phyloP scores from a whole-genome alignment of 2,797 vertebrate genomes.

The Sciurus carolinensis region DNA sequence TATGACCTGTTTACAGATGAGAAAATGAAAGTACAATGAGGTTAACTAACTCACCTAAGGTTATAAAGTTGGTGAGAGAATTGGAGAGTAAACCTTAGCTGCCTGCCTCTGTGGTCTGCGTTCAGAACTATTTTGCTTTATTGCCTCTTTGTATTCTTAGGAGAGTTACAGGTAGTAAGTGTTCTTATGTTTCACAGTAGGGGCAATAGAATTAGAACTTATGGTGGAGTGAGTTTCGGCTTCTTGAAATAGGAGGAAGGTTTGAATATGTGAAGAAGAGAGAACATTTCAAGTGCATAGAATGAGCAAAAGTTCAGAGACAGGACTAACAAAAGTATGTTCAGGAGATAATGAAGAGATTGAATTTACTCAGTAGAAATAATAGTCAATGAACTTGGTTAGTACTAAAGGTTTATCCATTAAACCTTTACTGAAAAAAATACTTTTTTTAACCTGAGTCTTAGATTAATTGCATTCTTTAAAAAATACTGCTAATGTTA shows the following conservation, averaged over 20 bases:
- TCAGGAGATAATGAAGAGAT: not conserved
- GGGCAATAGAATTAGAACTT: not conserved
- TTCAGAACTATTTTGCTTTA: conserved; percentile 23
- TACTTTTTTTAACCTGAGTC: not conserved
- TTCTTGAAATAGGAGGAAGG: conserved; percentile 45
- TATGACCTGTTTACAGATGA: conserved; percentile 27
- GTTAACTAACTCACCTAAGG: conserved; percentile 39
- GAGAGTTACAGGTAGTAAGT: conserved; percentile 14
- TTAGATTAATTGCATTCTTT: conserved; percentile 41
- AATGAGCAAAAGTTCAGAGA: conserved; percentile 4
- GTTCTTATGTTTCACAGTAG: not conserved
- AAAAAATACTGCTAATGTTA: not conserved
- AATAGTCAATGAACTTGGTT: conserved; percentile 35
- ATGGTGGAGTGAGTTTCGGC: conserved; percentile 22
- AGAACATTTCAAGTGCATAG: conserved; percentile 9
- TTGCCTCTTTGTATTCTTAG: conserved; percentile 52
- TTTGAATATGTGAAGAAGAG: conserved; percentile 49
- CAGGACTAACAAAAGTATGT: not conserved
- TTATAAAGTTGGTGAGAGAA: conserved; percentile 48
- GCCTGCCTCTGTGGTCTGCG: not conserved
- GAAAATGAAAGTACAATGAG: conserved; percentile 42
- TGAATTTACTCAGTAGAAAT: not conserved
- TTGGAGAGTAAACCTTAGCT: not conserved
- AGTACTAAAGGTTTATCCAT: conserved; percentile 9
- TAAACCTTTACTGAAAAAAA: conserved; percentile 55